Conservation (phyloP, 2,797 vertebrate genomes). For the Peromyscus nudipes region DNA sequence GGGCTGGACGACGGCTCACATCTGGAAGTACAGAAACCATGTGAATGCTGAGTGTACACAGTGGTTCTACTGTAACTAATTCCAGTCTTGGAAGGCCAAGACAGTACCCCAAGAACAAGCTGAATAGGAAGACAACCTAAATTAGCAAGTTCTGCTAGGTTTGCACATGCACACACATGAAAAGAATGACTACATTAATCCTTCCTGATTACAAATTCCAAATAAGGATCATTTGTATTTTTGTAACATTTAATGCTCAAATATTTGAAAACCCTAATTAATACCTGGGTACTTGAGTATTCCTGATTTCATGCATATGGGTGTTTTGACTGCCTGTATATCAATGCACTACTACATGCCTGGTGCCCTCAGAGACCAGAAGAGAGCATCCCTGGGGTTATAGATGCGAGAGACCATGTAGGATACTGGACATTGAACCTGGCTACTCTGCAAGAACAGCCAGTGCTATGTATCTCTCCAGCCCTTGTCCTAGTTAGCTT, state of each 20-base stretch:
- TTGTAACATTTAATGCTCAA: not conserved
- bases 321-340: not conserved
- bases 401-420: not conserved
- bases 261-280: not conserved
- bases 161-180: not conserved
- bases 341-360: not conserved
- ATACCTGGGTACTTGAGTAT: not conserved
- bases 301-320: not conserved
- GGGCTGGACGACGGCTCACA: not conserved
- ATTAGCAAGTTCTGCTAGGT: not conserved
- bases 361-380: not conserved
- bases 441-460: not conserved
- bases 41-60: not conserved
- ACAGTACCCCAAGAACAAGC: not conserved
- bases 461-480: not conserved
- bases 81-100: not conserved
- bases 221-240: not conserved
- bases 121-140: not conserved
- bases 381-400: not conserved
- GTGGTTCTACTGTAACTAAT: not conserved
- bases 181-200: not conserved
- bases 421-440: not conserved
- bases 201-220: not conserved
- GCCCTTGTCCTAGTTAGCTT: not conserved
- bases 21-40: not conserved